Evolutionary conservation across 2,888 invertebrate species (phyloP).

Genomic region (Sphaerophoria taeniata): DNA sequence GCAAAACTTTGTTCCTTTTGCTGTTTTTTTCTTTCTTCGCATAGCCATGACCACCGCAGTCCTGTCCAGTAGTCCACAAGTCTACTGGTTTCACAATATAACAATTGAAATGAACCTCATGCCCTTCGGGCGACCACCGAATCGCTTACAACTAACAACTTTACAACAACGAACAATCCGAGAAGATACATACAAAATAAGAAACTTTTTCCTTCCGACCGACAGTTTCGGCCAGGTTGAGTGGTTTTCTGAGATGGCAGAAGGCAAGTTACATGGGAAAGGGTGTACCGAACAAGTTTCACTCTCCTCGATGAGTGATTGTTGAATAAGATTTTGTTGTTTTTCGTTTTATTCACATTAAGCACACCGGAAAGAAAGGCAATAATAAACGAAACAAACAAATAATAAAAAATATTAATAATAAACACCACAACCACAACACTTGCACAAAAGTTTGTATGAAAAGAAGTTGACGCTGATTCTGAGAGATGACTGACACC

Average conservation of each 20-base stretch:
- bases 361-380: conserved; percentile 7
- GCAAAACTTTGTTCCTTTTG: conserved; percentile 47
- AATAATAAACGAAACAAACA: conserved; percentile 13
- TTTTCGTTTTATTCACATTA: conserved; percentile 28
- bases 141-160: conserved; percentile 36
- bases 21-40: conserved; percentile 48
- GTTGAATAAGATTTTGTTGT: conserved; percentile 45
- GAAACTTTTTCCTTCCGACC: conserved; percentile 54
- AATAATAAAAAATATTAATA: background rate
- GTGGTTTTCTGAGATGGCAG: background rate
- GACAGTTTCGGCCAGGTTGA: conserved; percentile 30
- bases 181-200: conserved; percentile 49
- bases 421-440: conserved; percentile 38
- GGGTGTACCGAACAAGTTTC: conserved; percentile 50
- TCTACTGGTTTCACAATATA: conserved; percentile 16
- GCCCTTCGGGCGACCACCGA: conserved; percentile 27
- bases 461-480: conserved; percentile 22
- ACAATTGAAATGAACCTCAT: conserved; percentile 39
- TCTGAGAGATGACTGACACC: conserved; percentile 8
- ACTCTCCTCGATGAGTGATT: conserved; percentile 61
- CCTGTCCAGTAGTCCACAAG: background rate
- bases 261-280: background rate
- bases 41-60: conserved; percentile 28
- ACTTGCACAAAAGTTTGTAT: conserved; percentile 28
- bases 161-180: conserved; percentile 1